Evolutionary conservation across 2,797 vertebrate species (phyloP).

Genomic region (Rousettus madagascariensis): DNA sequence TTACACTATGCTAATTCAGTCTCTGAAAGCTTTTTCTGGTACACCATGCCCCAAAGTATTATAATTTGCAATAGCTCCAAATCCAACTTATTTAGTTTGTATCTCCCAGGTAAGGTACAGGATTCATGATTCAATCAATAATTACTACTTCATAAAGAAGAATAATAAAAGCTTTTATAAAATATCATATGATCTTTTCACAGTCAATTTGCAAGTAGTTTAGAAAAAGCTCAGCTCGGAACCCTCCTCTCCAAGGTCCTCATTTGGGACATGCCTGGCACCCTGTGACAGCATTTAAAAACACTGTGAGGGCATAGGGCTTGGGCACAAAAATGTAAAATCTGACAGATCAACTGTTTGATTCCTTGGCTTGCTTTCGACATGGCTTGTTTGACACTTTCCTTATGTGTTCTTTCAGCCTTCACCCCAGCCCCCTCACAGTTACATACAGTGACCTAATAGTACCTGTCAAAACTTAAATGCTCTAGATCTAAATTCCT

Average conservation of each 20-base stretch:
- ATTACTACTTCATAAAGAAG: conserved; percentile 1
- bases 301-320: neutral
- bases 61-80: neutral
- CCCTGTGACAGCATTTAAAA: neutral
- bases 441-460: neutral
- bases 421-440: neutral
- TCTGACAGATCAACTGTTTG: conserved; percentile 1
- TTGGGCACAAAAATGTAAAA: neutral
- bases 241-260: neutral
- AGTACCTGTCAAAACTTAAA: neutral
- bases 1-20: conserved; percentile 49
- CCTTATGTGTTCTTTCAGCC: neutral
- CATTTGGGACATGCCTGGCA: neutral
- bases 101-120: neutral
- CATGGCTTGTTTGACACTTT: neutral
- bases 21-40: conserved; percentile 23
- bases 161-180: conserved; percentile 4
- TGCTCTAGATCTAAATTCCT: conserved; percentile 4
- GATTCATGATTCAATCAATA: conserved; percentile 14
- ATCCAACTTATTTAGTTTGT: neutral
- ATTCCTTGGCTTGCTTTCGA: conserved; percentile 26
- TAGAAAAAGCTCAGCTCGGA: neutral
- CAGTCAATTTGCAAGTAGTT: conserved; percentile 25
- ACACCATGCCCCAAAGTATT: neutral
- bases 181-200: neutral